Conservation (phyloP, 2,113 vertebrate species). For the Todiramphus chloris region DNA sequence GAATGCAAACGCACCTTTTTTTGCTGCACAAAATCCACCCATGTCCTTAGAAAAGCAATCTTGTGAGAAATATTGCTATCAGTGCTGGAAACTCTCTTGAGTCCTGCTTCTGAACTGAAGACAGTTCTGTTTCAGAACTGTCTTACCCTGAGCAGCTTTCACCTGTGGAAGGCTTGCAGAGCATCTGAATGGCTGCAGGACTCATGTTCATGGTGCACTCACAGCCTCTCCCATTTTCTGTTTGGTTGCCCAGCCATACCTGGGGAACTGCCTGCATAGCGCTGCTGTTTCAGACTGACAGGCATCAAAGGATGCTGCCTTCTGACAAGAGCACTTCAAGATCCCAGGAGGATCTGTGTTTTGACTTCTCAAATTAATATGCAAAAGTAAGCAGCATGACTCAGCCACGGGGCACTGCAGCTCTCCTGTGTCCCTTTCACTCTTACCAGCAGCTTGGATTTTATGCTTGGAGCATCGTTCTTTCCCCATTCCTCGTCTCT, state of each 20-base stretch:
- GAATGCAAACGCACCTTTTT: background rate
- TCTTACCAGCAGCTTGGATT: background rate
- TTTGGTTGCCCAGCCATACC: background rate
- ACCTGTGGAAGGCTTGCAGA: background rate
- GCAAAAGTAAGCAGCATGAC: conserved; percentile 15
- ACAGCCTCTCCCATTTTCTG: fast-evolving
- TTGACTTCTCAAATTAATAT: conserved; percentile 36
- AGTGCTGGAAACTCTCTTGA: background rate
- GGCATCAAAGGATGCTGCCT: background rate
- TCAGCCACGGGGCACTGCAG: background rate
- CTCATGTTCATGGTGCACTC: background rate
- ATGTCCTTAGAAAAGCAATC: background rate
- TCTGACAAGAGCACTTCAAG: background rate
- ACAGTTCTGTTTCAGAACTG: background rate
- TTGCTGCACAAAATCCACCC: background rate
- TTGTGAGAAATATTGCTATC: background rate
- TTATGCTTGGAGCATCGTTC: background rate
- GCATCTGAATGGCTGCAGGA: background rate
- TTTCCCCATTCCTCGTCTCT: background rate
- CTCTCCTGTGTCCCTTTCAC: background rate
- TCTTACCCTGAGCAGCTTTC: background rate
- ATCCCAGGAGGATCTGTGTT: background rate
- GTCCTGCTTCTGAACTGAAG: background rate
- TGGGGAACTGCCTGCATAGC: background rate
- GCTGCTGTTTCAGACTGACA: background rate